Base-by-base conservation (phyloP, 2,888 invertebrate species). In the Drosophila kanekoi region DNA sequence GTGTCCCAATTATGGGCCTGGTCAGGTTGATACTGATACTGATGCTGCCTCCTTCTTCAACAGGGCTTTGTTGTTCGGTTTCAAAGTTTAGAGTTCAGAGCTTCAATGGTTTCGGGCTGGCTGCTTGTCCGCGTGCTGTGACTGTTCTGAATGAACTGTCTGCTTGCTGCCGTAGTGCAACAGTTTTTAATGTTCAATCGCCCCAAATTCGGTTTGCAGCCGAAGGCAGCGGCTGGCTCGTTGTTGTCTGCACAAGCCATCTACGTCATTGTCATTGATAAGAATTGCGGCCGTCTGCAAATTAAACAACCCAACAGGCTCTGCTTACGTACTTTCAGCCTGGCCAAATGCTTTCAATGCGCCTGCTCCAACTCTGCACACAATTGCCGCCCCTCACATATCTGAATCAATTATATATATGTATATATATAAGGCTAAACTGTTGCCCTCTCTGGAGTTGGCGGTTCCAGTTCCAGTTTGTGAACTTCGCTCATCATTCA, bases 71-170 rank as follows among this genome's bases (percentile, higher is more conserved):
- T 32, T 43, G 14, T 38, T 54, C 32, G 28, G 33, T 18, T 41
- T 64, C 32, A 40, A 45, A 33, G 52, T 53, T 51, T 44, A 28
- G 33, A 10, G 38, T 35, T 37, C 5, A 20, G 13, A 28, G 35
- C 43, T 49, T 57, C 9, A 10, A 11, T 48, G 8, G 45, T 11
- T 43, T 57, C 23, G 23, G 6, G 23, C 4, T 60, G 61, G 33
- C 47, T 65, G 47, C 53, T 61, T 57, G 75, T 89, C 87, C 77
- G 90, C 83, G 79, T 85, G 56, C 89, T 81, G 59, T 61, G 81
- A 87, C 79, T 83, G 90, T 90, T 89, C 91, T 91, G 88, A 90
- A 91, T 91, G 87, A 91, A 91, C 90, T 91, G 90, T 76, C 89
- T 74, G 62, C 79, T 68, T 59, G 71, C 59, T 57, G 60, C 65